Conservation (phyloP, 2,888 invertebrate species). For the Nymphalis c-album region DNA sequence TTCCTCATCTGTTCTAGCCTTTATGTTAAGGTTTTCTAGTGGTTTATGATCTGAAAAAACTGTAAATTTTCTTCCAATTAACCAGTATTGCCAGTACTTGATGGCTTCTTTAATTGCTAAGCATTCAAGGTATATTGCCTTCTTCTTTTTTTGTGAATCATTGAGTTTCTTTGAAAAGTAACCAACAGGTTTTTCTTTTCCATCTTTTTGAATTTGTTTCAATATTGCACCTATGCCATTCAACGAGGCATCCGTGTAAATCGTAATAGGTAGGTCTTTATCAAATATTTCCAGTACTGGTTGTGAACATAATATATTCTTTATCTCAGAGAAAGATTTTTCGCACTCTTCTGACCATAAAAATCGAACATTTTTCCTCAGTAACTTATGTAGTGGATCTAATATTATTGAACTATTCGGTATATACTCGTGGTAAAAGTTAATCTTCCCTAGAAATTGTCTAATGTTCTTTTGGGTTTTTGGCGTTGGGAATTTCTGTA, state of each 20-base stretch:
- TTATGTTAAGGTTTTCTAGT: conserved; percentile 35
- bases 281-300: conserved; percentile 36
- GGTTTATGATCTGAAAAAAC: conserved; percentile 41
- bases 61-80: conserved; percentile 38
- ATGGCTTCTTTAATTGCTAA: conserved; percentile 40
- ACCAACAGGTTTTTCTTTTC: conserved; percentile 26
- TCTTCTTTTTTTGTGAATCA: conserved; percentile 33
- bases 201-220: conserved; percentile 32
- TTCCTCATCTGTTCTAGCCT: conserved; percentile 38
- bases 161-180: conserved; percentile 21
- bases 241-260: conserved; percentile 34
- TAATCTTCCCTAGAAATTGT: conserved; percentile 32
- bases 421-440: conserved; percentile 12
- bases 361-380: conserved; percentile 36
- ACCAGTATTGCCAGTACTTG: conserved; percentile 41
- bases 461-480: conserved; percentile 30
- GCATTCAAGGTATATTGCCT: conserved; percentile 41
- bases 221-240: conserved; percentile 23
- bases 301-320: conserved; percentile 26
- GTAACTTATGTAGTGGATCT: conserved; percentile 39
- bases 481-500: conserved; percentile 21
- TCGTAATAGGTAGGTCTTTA: conserved; percentile 25
- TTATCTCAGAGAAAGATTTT: conserved; percentile 26
- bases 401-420: not conserved
- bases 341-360: conserved; percentile 30